Conservation (phyloP, 64 coral and sea anemone species). For the Orbicella faveolata region DNA sequence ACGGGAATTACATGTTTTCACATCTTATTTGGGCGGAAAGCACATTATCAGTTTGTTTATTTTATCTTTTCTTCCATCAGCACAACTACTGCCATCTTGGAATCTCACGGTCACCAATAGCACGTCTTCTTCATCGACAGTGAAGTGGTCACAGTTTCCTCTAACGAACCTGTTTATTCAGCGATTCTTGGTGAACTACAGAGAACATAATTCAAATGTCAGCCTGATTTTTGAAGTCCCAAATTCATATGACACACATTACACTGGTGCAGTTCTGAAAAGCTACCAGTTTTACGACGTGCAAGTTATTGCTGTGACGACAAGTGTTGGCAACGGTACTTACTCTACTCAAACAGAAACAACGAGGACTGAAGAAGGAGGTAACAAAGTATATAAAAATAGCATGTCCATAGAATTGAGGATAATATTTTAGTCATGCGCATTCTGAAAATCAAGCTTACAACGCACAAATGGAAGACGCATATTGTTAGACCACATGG, state of each 20-base stretch:
- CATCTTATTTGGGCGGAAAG: neutral
- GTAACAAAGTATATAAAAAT: neutral
- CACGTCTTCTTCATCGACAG: neutral
- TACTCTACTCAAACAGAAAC: neutral
- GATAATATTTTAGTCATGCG: too few species aligned
- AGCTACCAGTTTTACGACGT: constrained; percentile 3
- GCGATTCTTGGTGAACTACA: neutral
- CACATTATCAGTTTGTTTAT: neutral
- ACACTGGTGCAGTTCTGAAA: neutral
- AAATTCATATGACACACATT: neutral
- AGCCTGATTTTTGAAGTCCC: neutral
- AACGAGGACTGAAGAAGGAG: constrained; percentile 9
- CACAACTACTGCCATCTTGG: neutral
- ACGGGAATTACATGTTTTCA: neutral
- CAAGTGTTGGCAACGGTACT: neutral
- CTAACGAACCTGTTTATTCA: neutral
- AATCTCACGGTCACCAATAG: neutral
- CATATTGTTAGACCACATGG: too few species aligned
- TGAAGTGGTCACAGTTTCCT: neutral
- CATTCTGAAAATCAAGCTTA: too few species aligned
- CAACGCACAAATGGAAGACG: too few species aligned
- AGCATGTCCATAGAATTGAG: too few species aligned
- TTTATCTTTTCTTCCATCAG: neutral
- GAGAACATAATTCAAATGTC: neutral
- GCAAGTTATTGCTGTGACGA: neutral